Conservation (phyloP, 2,888 invertebrate species). For the Rosalia funebris region DNA sequence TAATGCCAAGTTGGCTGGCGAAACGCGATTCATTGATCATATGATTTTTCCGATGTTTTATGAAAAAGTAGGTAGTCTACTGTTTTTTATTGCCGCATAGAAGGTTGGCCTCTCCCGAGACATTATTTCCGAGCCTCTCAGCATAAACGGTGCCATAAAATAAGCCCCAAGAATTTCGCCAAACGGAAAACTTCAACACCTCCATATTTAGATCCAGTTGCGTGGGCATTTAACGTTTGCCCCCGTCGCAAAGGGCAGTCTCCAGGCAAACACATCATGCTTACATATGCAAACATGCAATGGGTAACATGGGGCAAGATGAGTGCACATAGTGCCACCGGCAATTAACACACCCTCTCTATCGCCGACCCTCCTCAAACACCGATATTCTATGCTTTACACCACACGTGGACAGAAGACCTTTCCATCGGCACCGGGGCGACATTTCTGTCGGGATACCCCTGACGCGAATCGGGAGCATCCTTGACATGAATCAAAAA, state of each 20-base stretch:
- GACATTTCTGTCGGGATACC: conserved; percentile 14
- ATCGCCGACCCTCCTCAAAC: conserved; percentile 54
- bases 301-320: conserved; percentile 38
- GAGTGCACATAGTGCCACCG: conserved; percentile 44
- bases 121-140: too few relatives aligned
- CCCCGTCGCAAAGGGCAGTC: conserved; percentile 34
- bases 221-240: conserved; percentile 29
- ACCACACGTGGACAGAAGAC: conserved; percentile 41
- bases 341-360: conserved; percentile 59
- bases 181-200: conserved; percentile 28
- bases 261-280: conserved; percentile 50
- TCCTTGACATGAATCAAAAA: neutral
- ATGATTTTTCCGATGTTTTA: too few relatives aligned
- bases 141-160: too few relatives aligned
- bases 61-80: too few relatives aligned
- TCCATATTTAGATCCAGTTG: conserved; percentile 35
- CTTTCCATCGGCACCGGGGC: neutral
- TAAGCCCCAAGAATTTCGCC: neutral
- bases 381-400: conserved; percentile 46
- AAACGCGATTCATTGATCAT: too few relatives aligned
- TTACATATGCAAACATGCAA: conserved; percentile 56
- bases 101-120: too few relatives aligned
- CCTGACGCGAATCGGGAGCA: conserved; percentile 20
- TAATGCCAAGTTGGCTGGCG: too few relatives aligned
- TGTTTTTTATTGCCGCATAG: too few relatives aligned